Base-by-base conservation (phyloP, 2,797 vertebrate species). In the Hydrocynus forskahlii region DNA sequence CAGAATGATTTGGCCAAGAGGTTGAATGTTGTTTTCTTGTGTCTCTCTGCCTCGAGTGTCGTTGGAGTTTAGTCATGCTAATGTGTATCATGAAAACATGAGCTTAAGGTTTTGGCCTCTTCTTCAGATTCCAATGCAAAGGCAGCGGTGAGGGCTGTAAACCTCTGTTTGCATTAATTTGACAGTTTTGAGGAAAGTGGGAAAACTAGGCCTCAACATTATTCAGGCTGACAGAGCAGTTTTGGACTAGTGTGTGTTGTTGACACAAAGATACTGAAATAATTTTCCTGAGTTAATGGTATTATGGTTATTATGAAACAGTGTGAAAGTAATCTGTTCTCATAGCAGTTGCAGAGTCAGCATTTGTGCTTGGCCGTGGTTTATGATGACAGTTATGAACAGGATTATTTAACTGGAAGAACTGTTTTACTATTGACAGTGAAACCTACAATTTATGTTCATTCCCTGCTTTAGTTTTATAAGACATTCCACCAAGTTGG, bases 51-150 rank as follows among this genome's bases (percentile, higher is more conserved):
- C 16, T 2, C n/a, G 17, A 43, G 35, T 40, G 63, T 35, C 6
- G 7, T 43, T 66, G 63, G 16, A 66, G 38, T 66, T 66, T n/a
- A 40, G 7, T 16, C 25, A 17, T 38, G 16, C 63, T 19, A 19
- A 17, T 66, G 63, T 66, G 2, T 19, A 66, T 38, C 38, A 29
- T 40, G 17, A 66, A 16, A 66, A 66, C 63, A 66, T 43, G 7
- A 40, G 63, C 62, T 17, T 16, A 17, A 13, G 62, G 62, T 19
- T 66, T 66, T 19, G 38, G 62, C 62, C 29, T 7, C 19, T 38
- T 64, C 62, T 5, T 29, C 29, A 64, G 25, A 64, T 64, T 64
- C 62, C 14, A 66, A 43, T 43, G 38, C 35, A 66, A 66, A 66
- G 25, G 60, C 25, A 14, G 12, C 60, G 29, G 60, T 62, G 23